phyloP scores from a whole-genome alignment of 2,113 vertebrate genomes.

The Actinemys pallida region DNA sequence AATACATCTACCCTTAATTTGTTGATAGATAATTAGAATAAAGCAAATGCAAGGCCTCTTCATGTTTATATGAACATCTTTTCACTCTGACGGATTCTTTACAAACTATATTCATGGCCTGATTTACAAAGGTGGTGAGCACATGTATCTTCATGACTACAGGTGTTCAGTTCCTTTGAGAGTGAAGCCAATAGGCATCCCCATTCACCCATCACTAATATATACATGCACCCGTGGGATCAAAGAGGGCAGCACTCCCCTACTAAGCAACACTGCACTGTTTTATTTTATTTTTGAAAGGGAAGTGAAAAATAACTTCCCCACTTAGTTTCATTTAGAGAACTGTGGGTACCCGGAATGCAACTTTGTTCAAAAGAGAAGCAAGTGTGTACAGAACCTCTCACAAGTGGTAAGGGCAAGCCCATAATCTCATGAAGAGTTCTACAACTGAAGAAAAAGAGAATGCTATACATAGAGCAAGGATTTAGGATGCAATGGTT shows the following conservation, averaged over 20 bases:
- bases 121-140: not conserved
- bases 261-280: not conserved
- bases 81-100: not conserved
- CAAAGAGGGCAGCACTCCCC: not conserved
- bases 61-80: not conserved
- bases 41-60: not conserved
- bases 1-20: not conserved
- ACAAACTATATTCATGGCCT: not conserved
- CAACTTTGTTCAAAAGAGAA: not conserved
- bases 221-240: not conserved
- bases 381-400: not conserved
- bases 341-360: not conserved
- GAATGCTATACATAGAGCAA: not conserved
- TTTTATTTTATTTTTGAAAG: not conserved
- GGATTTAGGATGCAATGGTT: not conserved
- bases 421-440: not conserved
- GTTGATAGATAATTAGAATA: not conserved
- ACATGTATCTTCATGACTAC: not conserved
- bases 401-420: not conserved
- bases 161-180: not conserved
- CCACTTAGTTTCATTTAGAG: not conserved
- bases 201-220: not conserved
- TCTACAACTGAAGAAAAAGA: not conserved
- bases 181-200: not conserved
- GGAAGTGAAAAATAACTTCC: not conserved